Evolutionary conservation across 2,888 invertebrate species (phyloP).

Genomic region (Blera fallax): DNA sequence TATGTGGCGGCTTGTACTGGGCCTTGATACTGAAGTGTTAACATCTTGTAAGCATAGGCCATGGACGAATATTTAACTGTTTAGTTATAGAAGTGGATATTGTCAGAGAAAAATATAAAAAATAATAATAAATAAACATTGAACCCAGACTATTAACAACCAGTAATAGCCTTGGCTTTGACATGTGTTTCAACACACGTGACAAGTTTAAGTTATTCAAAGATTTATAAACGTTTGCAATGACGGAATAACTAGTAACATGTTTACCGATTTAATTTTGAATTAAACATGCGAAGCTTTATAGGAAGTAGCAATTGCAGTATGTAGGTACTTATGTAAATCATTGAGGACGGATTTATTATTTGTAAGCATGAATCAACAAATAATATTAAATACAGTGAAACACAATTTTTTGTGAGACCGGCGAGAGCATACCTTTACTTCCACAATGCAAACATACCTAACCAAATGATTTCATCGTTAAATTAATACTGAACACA

Average conservation of each 20-base stretch:
- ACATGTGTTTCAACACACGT: slow-evolving; percentile 21
- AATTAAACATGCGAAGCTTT: too few species aligned
- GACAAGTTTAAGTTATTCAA: not conserved
- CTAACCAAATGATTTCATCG: too few species aligned
- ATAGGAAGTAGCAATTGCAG: too few species aligned
- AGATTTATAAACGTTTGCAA: not conserved
- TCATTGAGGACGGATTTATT: too few species aligned
- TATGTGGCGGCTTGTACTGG: not conserved
- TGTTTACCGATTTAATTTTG: not conserved
- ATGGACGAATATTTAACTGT: not conserved
- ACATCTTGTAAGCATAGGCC: not conserved
- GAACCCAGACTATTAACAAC: not conserved
- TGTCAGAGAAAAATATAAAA: not conserved
- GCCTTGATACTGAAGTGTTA: not conserved
- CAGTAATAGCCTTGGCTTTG: slow-evolving; percentile 9
- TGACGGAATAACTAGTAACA: not conserved
- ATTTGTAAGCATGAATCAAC: too few species aligned
- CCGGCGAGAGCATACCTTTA: too few species aligned
- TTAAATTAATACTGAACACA: too few species aligned
- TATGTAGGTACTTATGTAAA: too few species aligned
- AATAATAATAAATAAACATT: not conserved
- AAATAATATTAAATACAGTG: too few species aligned
- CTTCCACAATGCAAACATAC: too few species aligned
- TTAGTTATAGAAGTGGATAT: not conserved
- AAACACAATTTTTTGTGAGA: too few species aligned